Base-by-base conservation (phyloP, 2,113 vertebrate species). In the Electrona antarctica region DNA sequence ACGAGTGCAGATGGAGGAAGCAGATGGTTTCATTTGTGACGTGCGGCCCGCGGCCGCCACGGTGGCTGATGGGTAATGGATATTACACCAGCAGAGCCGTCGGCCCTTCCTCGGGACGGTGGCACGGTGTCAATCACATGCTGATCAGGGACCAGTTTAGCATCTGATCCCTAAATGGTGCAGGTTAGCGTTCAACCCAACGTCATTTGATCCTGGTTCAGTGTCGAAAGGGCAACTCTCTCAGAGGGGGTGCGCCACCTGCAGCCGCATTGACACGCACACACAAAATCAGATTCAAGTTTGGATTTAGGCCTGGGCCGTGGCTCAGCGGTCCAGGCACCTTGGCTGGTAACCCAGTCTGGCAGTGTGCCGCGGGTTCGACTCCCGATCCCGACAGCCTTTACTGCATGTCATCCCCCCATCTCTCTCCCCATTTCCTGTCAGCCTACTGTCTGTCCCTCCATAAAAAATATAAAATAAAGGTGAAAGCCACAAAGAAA, bases 21-120 rank as follows among this genome's bases (percentile, higher is more conserved):
- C 93, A 94, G 92, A 94, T 93, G 93, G 92, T 90, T 93, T 90
- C 85, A 90, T 90, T 93, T 91, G 85, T 87, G 90, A 93, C 88
- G 87, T 86, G 82, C 82, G 87, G 87, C 87, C 78, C 77, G 84
- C 88, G 84, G 84, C 89, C 86, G 85, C 82, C 67, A 83, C 64
- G 73, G 76, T 79, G 70, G 79, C 87, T 90, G 87, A 89, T 91
- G 89, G 85, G 85, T 90, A 92, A 93, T 93, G 82, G 89, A 88
- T 90, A 86, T 87, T 83, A 82, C 81, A 79, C 80, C 63, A 63
- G 33, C 70, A 66, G 79, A 83, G 79, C 80, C 77, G 73, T 61
- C 65, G 77, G 85, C 70, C 69, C 71, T 84, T 90, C 80, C 73
- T 78, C 71, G 71, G 78, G 79, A 88, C 65, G 71, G 82, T 83